A percentile compares a stretch with the other conserved stretches of the same genome.
phyloP scores from a whole-genome alignment of 2,113 vertebrate species.

The Mormyrus lacerda region DNA sequence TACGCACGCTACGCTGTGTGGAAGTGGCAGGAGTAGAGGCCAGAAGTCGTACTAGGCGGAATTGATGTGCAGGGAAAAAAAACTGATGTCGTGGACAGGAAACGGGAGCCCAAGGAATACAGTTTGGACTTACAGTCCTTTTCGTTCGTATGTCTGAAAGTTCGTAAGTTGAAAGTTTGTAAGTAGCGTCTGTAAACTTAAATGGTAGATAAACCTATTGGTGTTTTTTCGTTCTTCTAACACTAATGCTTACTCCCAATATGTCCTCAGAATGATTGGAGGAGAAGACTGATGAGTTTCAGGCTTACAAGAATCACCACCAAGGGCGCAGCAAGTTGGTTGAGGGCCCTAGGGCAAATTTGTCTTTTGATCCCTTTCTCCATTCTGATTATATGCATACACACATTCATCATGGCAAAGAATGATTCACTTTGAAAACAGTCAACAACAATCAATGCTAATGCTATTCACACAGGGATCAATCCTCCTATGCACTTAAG shows the following conservation, averaged over 20 bases:
- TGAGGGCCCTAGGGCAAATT: background rate
- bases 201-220: background rate
- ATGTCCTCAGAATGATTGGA: background rate
- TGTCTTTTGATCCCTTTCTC: background rate
- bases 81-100: too few species aligned
- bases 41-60: too few species aligned
- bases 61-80: too few species aligned
- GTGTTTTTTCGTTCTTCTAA: background rate
- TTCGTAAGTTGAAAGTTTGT: too few species aligned
- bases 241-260: background rate
- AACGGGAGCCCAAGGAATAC: too few species aligned
- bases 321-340: background rate
- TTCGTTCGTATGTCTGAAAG: too few species aligned
- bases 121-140: too few species aligned
- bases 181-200: background rate
- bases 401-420: background rate
- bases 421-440: background rate
- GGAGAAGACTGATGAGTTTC: background rate
- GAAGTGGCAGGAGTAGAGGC: too few species aligned
- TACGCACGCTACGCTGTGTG: fast-evolving
- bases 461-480: background rate
- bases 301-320: background rate
- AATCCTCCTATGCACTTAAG: background rate
- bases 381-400: background rate
- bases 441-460: background rate